Conservation (phyloP, 2,888 invertebrate species). For the Thymelicus lineola region DNA sequence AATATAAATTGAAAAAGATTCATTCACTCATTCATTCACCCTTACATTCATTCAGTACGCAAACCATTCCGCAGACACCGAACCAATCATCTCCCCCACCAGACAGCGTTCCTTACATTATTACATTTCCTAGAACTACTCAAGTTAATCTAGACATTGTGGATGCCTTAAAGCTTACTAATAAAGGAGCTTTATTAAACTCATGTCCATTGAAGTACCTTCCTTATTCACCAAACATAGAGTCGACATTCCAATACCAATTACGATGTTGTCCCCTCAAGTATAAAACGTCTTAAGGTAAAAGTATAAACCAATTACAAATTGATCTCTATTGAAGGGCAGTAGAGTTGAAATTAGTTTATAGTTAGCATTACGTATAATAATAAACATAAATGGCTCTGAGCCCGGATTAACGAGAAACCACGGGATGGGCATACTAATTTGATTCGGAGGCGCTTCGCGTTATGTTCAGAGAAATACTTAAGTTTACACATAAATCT, state of each 20-base stretch:
- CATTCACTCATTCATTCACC: no score
- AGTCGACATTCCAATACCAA: slow-evolving; percentile 4
- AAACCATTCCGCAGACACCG: neutral
- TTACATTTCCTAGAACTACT: slow-evolving; percentile 20
- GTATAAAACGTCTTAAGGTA: neutral
- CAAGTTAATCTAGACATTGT: slow-evolving; percentile 28
- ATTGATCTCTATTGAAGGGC: neutral
- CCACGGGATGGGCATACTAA: slow-evolving; percentile 29
- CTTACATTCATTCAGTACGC: neutral
- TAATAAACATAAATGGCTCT: neutral
- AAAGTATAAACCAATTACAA: neutral
- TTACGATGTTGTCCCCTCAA: neutral
- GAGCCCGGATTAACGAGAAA: slow-evolving; percentile 32
- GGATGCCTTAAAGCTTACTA: slow-evolving; percentile 17
- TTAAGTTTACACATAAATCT: no score
- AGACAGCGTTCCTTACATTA: neutral
- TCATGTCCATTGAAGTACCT: neutral
- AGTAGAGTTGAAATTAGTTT: neutral
- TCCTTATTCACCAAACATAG: neutral
- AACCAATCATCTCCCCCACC: slow-evolving; percentile 1
- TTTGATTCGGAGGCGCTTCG: slow-evolving; percentile 16
- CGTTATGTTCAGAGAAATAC: slow-evolving; percentile 3
- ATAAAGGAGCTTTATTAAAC: slow-evolving; percentile 13
- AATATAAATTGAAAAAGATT: no score
- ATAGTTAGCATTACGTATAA: neutral